These are phyloP conservation scores for Schizaphis graminum DNA, from an alignment of 2,888 invertebrate genomes.

Conservation along the genomic window DNA sequence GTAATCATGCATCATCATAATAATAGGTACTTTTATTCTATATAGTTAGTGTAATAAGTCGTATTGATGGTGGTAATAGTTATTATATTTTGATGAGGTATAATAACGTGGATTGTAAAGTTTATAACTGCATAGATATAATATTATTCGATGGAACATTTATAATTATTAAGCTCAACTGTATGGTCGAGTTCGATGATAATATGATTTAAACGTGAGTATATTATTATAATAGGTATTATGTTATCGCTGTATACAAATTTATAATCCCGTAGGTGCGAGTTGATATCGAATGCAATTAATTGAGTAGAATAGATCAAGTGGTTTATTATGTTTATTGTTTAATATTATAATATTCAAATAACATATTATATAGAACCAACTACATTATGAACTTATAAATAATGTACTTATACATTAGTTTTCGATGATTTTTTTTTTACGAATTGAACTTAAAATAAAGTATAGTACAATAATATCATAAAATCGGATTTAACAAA, in stretches of 20 bases:
- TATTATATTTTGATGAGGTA: not conserved
- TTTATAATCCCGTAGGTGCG: not conserved
- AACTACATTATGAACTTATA: not conserved
- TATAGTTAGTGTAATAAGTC: not conserved
- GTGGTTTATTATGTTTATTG: not conserved
- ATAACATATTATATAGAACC: not conserved
- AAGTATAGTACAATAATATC: not conserved
- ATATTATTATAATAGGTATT: not conserved
- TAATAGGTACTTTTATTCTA: not conserved
- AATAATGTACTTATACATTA: not conserved
- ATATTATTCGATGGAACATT: not conserved
- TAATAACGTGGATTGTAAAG: not conserved
- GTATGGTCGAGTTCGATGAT: not conserved
- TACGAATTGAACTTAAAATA: not conserved
- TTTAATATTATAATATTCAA: not conserved
- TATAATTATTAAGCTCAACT: not conserved
- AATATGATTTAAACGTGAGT: not conserved
- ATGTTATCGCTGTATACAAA: not conserved
- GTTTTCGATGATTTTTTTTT: not conserved
- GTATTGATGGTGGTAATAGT: not conserved
- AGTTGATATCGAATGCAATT: slow-evolving; percentile 1
- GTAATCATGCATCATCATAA: not conserved
- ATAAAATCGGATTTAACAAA: not conserved
- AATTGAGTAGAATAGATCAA: not conserved
- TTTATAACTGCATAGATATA: not conserved